Conservation (phyloP, 2,888 invertebrate species). For the Drosophila anceps region DNA sequence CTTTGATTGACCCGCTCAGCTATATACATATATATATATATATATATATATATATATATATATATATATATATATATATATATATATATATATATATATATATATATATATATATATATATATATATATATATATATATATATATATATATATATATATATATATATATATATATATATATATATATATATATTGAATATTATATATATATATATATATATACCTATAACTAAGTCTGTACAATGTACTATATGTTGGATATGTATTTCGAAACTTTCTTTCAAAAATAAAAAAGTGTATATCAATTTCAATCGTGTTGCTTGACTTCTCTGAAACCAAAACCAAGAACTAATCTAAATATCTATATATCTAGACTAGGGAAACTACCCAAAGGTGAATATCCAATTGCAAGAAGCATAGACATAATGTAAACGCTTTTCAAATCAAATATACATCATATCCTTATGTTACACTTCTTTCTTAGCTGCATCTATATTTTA, state of each 20-base stretch:
- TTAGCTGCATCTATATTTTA: no score
- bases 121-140: not conserved
- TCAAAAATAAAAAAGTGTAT: conserved; percentile 4
- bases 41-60: not conserved
- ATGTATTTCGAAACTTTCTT: conserved; percentile 15
- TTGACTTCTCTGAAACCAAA: not conserved
- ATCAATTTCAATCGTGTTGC: not conserved
- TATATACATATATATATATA: not conserved
- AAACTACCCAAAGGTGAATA: no score
- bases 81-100: not conserved
- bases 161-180: not conserved
- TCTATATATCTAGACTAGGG: no score
- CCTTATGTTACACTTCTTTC: not conserved
- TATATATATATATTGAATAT: not conserved
- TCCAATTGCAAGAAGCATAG: no score
- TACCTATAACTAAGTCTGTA: conserved; percentile 44
- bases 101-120: not conserved
- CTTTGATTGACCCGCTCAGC: conserved; percentile 5
- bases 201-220: not conserved
- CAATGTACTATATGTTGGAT: conserved; percentile 18
- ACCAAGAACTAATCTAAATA: no score
- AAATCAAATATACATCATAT: no score
- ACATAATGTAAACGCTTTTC: no score
- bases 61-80: conserved; percentile 3
- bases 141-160: not conserved